phyloP scores from a whole-genome alignment of 2,113 vertebrate genomes.

The Pelmatolapia mariae region DNA sequence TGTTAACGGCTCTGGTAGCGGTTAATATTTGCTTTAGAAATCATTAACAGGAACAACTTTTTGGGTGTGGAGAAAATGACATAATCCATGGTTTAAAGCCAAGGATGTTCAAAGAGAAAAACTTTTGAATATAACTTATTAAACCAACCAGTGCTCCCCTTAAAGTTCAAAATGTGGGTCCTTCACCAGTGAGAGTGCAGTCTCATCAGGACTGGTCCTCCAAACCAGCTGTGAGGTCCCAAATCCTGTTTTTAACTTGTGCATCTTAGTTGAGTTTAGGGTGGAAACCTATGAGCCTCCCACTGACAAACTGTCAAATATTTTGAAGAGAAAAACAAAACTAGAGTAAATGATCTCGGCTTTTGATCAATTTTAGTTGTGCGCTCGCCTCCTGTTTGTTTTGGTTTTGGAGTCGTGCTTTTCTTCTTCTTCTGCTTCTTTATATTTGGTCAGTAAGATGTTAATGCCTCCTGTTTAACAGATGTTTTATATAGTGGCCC shows the following conservation, averaged over 20 bases:
- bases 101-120: background rate
- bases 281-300: fast-evolving
- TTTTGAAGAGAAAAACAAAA: background rate
- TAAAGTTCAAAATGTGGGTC: background rate
- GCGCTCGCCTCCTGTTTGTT: background rate
- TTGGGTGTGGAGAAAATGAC: background rate
- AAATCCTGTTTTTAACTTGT: fast-evolving
- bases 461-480: slow-evolving; percentile 73
- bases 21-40: background rate
- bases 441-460: background rate
- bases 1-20: background rate
- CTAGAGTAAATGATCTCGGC: background rate
- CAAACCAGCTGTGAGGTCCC: background rate
- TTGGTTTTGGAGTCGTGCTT: background rate
- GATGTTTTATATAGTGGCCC: slow-evolving; percentile 62
- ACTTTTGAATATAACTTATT: background rate
- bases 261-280: fast-evolving
- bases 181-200: background rate
- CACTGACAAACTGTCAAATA: background rate
- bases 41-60: background rate
- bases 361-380: fast-evolving
- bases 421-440: slow-evolving; percentile 1
- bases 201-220: background rate
- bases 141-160: background rate
- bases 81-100: background rate